Base-by-base conservation (phyloP, 2,797 vertebrate genomes). In the Myiotriccus ornatus region DNA sequence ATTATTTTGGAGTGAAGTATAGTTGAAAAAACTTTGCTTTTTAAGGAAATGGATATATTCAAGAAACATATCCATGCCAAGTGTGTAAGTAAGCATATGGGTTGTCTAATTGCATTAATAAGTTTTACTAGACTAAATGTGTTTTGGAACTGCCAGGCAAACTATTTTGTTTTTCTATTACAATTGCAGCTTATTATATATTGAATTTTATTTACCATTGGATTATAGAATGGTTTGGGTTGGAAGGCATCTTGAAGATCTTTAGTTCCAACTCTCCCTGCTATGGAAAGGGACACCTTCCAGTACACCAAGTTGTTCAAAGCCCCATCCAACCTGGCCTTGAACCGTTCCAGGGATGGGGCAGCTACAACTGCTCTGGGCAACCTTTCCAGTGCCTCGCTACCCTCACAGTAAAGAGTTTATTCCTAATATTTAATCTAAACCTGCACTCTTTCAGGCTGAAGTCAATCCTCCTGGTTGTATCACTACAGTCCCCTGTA, bases 281-380 rank as follows among this genome's bases (percentile, higher is more conserved):
- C 35, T 35, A n/a, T 20, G 3, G 6, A 27, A 47, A 18, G 22
- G 22, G 15, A 16, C 47, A 47, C 7, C 18, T 68, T 35, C 6
- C 32, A 47, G 21, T 47, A 35, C 12, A 27, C 22, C 30, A 27
- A 13, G 12, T 28, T 47, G 18, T 23, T 53, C 12, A 46, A 19
- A 0, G 0, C 10, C 28, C 12, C 55, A 28, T 41, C 15, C 7
- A 5, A 0, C 14, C 19, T 49, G 34, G 25, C 12, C 53, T 53
- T 60, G 47, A 53, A 23, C 25, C 6, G 22, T 23, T 32, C 17
- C 62, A 68, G 69, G 41, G 12, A 47, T 68, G 41, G 21, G 15
- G 7, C 18, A 74, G 12, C 12, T 34, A 32, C 47, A 88, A 15
- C 30, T 68, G 39, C n/a, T 53, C 30, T 67, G 30, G 12, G 10